Conservation (phyloP, 2,797 vertebrate genomes). For the Artibeus jamaicensis region DNA sequence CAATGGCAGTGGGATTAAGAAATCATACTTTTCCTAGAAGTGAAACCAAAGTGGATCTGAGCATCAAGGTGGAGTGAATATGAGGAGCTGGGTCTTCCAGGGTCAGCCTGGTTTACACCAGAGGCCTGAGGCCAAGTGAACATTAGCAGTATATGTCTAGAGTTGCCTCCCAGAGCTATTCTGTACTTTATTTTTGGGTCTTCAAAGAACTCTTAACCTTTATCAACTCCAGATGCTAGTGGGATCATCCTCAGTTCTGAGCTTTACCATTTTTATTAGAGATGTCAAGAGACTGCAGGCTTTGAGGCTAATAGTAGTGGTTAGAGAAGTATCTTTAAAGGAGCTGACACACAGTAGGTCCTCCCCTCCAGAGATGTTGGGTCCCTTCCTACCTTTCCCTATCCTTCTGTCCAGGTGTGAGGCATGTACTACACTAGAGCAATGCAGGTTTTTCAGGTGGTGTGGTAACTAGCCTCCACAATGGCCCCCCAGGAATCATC, state of each 20-base stretch:
- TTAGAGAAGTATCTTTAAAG: background rate
- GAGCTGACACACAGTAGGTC: background rate
- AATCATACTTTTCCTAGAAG: background rate
- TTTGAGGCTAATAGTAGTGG: background rate
- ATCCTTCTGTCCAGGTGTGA: background rate
- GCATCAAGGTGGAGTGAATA: background rate
- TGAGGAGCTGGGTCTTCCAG: background rate
- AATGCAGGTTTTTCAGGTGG: background rate
- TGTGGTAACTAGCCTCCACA: background rate
- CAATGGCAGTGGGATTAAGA: background rate
- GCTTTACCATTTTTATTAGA: background rate
- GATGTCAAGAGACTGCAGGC: background rate
- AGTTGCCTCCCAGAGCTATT: background rate
- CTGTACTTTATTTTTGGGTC: background rate
- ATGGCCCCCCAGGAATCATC: background rate
- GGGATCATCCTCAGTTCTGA: background rate
- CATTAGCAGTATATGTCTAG: background rate
- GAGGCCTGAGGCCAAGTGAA: background rate
- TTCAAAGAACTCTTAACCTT: background rate
- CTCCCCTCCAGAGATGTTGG: background rate
- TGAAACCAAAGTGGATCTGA: background rate
- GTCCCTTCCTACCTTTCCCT: background rate
- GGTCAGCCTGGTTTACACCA: background rate
- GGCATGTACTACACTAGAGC: no score
- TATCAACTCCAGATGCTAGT: background rate